Percentiles rank a stretch among this genome's conserved stretches.
phyloP scores from a whole-genome alignment of 2,888 invertebrate species.

The Dromius quadrimaculatus region DNA sequence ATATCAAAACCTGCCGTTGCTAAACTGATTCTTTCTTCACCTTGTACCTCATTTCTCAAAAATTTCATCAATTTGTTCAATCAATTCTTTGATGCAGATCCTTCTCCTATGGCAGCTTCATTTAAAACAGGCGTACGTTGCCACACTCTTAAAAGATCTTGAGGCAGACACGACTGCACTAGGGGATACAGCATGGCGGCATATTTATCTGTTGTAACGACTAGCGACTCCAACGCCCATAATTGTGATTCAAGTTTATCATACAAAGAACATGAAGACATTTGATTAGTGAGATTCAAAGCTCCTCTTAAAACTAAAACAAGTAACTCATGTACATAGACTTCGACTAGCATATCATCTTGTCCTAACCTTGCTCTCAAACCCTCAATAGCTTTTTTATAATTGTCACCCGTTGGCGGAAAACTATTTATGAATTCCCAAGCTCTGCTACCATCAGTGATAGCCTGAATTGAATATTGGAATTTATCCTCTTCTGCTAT shows the following conservation, averaged over 20 bases:
- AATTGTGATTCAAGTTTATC: slow-evolving; percentile 33
- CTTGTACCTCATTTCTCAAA: not conserved
- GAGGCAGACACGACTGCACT: slow-evolving; percentile 11
- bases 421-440: slow-evolving; percentile 16
- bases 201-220: slow-evolving; percentile 12
- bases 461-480: slow-evolving; percentile 28
- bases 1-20: not conserved
- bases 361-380: slow-evolving; percentile 18
- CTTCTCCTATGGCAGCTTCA: not conserved
- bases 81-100: not conserved
- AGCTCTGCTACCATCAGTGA: not conserved
- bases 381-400: slow-evolving; percentile 23
- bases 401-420: slow-evolving; percentile 27
- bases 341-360: slow-evolving; percentile 33
- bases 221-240: slow-evolving; percentile 12
- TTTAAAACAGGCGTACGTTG: slow-evolving; percentile 6
- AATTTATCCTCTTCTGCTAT: slow-evolving; percentile 29
- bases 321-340: slow-evolving; percentile 14
- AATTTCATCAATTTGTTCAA: not conserved
- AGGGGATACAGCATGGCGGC: slow-evolving; percentile 23
- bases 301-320: slow-evolving; percentile 13
- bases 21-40: slow-evolving; percentile 14
- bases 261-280: slow-evolving; percentile 1
- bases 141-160: slow-evolving; percentile 19
- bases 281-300: slow-evolving; percentile 1